Evolutionary conservation across 2,888 invertebrate species (phyloP).

Genomic region (Pseudolycoriella hygida): DNA sequence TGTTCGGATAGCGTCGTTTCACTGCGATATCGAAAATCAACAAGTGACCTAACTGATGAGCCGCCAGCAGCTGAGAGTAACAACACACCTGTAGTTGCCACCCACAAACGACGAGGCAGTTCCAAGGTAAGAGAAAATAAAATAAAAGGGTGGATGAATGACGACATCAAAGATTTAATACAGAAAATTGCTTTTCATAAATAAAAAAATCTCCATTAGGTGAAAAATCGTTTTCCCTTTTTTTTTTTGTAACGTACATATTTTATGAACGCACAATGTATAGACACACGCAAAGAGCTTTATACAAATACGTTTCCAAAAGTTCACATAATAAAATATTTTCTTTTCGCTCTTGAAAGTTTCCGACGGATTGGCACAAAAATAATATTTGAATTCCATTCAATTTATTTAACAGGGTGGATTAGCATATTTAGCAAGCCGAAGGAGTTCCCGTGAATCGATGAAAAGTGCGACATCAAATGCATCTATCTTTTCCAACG

Average conservation of each 20-base stretch:
- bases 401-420: constrained; percentile 29
- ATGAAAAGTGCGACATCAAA: constrained; percentile 47
- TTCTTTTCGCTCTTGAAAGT: too few species aligned
- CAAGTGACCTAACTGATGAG: constrained; percentile 56
- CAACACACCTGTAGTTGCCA: constrained; percentile 29
- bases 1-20: constrained; percentile 28
- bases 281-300: too few species aligned
- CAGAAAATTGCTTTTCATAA: too few species aligned
- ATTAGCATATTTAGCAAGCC: constrained; percentile 64
- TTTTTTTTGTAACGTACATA: too few species aligned
- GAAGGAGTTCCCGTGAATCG: constrained; percentile 65
- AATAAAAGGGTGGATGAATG: not conserved
- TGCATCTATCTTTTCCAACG: constrained; percentile 47
- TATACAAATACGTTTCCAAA: too few species aligned
- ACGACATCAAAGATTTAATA: too few species aligned
- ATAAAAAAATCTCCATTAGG: too few species aligned
- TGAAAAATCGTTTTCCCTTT: too few species aligned
- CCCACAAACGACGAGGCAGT: constrained; percentile 36
- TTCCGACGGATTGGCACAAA: not conserved
- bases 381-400: not conserved
- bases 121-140: constrained; percentile 16
- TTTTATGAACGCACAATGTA: too few species aligned
- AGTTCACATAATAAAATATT: too few species aligned
- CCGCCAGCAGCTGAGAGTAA: constrained; percentile 8
- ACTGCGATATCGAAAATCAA: constrained; percentile 48